Conservation (phyloP, 2,113 vertebrate species). For the Megaceryle torquata region DNA sequence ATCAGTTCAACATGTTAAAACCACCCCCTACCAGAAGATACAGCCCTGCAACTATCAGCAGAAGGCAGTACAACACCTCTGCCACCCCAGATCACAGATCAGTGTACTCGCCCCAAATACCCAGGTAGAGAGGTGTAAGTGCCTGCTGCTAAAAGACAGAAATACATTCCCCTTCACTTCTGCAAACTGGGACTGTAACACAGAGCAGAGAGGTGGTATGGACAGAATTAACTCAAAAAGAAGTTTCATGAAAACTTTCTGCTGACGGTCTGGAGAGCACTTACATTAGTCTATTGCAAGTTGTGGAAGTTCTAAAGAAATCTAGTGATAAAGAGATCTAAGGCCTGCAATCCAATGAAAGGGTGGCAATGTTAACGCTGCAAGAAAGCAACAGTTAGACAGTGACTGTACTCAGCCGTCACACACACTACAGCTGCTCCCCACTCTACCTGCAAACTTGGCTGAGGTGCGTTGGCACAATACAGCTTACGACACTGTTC, state of each 20-base stretch:
- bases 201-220: not conserved
- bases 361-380: not conserved
- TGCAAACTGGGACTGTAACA: not conserved
- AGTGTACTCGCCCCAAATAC: accelerated
- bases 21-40: not conserved
- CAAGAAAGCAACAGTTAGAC: not conserved
- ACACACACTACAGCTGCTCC: not conserved
- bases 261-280: not conserved
- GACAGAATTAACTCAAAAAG: not conserved
- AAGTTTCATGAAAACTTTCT: not conserved
- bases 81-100: not conserved
- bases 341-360: not conserved
- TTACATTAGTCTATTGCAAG: not conserved
- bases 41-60: not conserved
- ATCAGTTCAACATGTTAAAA: not conserved
- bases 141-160: not conserved
- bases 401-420: not conserved
- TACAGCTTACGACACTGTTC: not conserved
- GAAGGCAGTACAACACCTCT: not conserved
- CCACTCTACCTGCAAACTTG: not conserved
- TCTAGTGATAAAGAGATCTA: not conserved
- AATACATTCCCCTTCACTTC: not conserved
- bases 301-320: not conserved
- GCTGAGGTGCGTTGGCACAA: not conserved
- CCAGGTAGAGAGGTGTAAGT: not conserved